Percentiles rank a stretch among this genome's conserved stretches.
phyloP scores from a whole-genome alignment of 2,888 invertebrate genomes.

The Ophion ventricosus region DNA sequence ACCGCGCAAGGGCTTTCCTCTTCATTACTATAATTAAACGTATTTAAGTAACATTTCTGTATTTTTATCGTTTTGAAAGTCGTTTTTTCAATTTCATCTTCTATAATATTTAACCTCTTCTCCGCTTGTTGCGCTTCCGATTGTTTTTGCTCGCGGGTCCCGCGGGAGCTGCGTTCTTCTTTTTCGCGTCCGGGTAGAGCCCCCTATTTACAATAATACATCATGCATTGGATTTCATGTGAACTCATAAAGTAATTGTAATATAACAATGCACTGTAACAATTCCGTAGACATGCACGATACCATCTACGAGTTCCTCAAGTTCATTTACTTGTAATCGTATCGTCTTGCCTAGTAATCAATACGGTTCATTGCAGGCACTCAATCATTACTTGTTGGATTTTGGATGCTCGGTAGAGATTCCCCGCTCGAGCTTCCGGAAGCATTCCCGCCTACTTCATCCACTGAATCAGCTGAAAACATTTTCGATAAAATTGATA shows the following conservation, averaged over 20 bases:
- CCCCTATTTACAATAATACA: no score
- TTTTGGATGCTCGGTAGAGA: no score
- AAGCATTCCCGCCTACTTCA: background rate
- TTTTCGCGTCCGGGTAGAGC: no score
- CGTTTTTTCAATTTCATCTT: background rate
- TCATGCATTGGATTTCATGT: no score
- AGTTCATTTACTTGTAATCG: no score
- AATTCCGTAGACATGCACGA: background rate
- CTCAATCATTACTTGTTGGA: no score
- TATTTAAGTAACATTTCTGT: no score
- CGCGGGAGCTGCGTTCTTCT: background rate
- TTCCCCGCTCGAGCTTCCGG: no score
- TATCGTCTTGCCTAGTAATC: no score
- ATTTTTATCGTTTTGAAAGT: background rate
- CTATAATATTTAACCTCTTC: background rate
- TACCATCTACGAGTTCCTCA: background rate
- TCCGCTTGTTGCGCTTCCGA: constrained; percentile 2
- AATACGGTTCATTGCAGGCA: no score
- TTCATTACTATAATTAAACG: background rate
- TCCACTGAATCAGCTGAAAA: no score
- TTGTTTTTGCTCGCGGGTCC: background rate
- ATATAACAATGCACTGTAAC: background rate
- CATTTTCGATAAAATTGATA: no score
- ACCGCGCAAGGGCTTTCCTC: constrained; percentile 3
- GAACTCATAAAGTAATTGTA: background rate